Conservation (phyloP, 2,113 vertebrate genomes). For the Elephantulus edwardii region DNA sequence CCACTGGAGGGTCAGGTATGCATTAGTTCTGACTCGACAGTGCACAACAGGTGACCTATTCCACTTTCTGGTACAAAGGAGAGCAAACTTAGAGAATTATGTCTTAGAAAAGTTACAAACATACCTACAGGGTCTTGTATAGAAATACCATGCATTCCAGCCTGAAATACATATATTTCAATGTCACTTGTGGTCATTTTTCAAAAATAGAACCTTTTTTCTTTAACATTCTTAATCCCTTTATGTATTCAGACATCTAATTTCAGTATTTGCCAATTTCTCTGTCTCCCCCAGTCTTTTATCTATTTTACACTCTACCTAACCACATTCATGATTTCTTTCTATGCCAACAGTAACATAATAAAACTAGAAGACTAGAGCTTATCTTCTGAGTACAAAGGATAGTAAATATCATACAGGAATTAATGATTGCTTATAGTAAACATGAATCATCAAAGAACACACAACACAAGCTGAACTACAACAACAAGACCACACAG, state of each 20-base stretch:
- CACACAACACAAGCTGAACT: not conserved
- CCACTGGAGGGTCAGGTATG: too few relatives aligned
- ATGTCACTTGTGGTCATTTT: not conserved
- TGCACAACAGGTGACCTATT: not conserved
- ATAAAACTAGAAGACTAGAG: not conserved
- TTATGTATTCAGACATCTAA: not conserved
- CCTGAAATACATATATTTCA: not conserved
- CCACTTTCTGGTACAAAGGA: not conserved
- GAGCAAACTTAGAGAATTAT: not conserved
- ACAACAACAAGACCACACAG: not conserved
- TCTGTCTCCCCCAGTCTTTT: not conserved
- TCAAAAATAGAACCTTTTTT: not conserved
- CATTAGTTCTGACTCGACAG: too few relatives aligned
- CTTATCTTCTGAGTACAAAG: not conserved
- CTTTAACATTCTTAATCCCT: not conserved
- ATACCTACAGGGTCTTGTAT: not conserved
- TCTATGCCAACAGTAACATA: not conserved
- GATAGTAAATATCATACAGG: not conserved
- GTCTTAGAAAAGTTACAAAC: not conserved
- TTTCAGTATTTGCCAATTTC: not conserved
- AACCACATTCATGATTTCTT: not conserved
- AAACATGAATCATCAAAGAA: not conserved
- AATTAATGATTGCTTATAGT: not conserved
- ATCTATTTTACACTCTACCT: not conserved
- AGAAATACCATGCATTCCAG: not conserved